Evolutionary conservation across 2,797 vertebrate genomes (phyloP), one percentile per base, ranked within the genome.

Genomic region (Scolopax bukidnonensis): DNA sequence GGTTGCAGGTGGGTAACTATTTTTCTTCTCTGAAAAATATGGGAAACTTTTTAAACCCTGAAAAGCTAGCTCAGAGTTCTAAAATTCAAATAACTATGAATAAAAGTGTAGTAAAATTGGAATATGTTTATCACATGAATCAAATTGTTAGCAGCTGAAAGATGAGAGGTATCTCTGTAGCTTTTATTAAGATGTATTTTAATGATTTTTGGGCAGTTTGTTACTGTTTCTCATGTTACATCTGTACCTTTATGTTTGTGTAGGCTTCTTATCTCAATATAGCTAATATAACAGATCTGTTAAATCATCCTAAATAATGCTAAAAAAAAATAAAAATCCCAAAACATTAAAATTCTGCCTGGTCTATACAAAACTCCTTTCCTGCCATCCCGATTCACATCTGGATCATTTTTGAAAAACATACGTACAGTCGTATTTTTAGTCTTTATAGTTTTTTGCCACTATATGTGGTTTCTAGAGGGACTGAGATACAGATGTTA

Each of bases 1-100:
- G 99, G 75, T 98, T 99, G 93, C 99, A 99, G 99, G 99, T 99
- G 93, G 84, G 93, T 96, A 50, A 74, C 12, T 61, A 36, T 11
- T 60, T 59, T 57, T 36, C 13, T 81, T 81, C 9, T 54, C 54
- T 48, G 68, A 74, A 82, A 54, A 57, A 64, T 23, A 5, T 1
- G 4, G 15, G 41, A 45, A 56, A 30, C 23, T 43, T 56, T 3
- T 56, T 3, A 13, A 70, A 48, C 84, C 23, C 36, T 50, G 28
- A 74, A 95, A 86, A 88, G 11, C 36, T 43, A 23, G 2, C 27
- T 78, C 50, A n/a, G 56, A 50, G 32, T 59, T 76, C 16, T 43
- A 38, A 84, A 91, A 59, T 65, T 48, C 11, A 53, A 28, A 21
- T 67, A 74, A 61, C 16, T 47, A n/a, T 65, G 45, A 65, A 33